These are phyloP conservation scores for Brachionus asplanchnoidis DNA, from an alignment of 1,140 invertebrate genomes.

Conservation along the genomic window DNA sequence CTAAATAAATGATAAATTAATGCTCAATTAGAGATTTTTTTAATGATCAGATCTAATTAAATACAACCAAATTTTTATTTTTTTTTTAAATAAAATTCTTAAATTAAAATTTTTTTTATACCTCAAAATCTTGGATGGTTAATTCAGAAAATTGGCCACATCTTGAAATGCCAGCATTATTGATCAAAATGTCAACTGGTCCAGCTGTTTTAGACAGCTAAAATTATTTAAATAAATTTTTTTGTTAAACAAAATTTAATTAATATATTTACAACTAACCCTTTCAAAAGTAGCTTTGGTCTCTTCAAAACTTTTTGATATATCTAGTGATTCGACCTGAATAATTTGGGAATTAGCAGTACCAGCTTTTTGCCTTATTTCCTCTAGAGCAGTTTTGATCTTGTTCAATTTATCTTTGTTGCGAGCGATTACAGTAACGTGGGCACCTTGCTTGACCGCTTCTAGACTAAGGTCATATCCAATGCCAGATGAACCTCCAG, in stretches of 20 bases:
- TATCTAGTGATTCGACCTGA: slow-evolving; percentile 26
- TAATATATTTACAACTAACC: background rate
- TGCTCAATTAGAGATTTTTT: too few relatives aligned
- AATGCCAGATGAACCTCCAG: slow-evolving; percentile 41
- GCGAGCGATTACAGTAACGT: slow-evolving; percentile 30
- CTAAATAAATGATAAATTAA: too few relatives aligned
- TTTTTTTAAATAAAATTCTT: background rate
- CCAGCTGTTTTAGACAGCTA: background rate
- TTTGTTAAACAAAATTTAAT: too few relatives aligned
- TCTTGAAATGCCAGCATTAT: slow-evolving; percentile 41
- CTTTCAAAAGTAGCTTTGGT: background rate
- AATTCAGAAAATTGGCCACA: slow-evolving; percentile 17
- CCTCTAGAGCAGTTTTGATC: background rate
- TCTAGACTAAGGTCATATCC: background rate
- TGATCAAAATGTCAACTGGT: slow-evolving; percentile 41
- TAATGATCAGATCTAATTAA: too few relatives aligned
- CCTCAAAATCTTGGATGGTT: slow-evolving; percentile 7
- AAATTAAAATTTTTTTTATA: background rate
- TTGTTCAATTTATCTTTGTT: background rate
- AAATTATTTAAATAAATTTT: too few relatives aligned
- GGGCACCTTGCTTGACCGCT: slow-evolving; percentile 7
- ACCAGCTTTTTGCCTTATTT: background rate
- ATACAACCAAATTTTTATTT: too few relatives aligned
- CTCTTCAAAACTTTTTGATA: slow-evolving; percentile 30
- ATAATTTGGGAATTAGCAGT: background rate